Evolutionary conservation across 2,888 invertebrate genomes (phyloP).

Genomic region (Rosalia funebris): DNA sequence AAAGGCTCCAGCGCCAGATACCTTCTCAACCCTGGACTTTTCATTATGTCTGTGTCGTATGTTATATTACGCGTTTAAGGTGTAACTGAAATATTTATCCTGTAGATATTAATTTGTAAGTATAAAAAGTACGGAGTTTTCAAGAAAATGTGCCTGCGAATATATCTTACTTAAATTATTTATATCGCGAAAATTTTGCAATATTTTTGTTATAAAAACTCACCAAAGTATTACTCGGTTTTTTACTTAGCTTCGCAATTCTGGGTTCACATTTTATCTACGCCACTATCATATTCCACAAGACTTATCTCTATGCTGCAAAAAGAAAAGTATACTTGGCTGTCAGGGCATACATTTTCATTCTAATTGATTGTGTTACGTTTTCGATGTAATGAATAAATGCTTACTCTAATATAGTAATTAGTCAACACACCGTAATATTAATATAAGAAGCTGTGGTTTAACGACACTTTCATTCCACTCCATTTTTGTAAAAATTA

Average conservation of each 20-base stretch:
- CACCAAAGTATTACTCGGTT: slow-evolving; percentile 10
- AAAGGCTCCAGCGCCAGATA: not conserved
- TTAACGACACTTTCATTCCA: not conserved
- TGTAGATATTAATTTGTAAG: slow-evolving; percentile 16
- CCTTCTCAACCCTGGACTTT: not conserved
- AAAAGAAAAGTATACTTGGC: too few relatives aligned
- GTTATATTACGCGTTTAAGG: not conserved
- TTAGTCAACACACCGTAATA: too few relatives aligned
- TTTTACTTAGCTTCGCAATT: too few relatives aligned
- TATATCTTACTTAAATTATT: slow-evolving; percentile 18
- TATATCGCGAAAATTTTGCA: not conserved
- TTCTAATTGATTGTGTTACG: too few relatives aligned
- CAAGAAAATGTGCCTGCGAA: slow-evolving; percentile 4
- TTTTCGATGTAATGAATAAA: too few relatives aligned
- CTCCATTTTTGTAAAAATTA: not conserved
- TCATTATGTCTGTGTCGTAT: slow-evolving; percentile 4
- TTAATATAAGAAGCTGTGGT: too few relatives aligned
- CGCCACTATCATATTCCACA: too few relatives aligned
- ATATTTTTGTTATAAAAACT: not conserved
- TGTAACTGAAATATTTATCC: not conserved
- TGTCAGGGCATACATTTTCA: too few relatives aligned
- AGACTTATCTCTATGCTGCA: too few relatives aligned
- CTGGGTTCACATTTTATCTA: too few relatives aligned
- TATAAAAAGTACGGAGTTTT: slow-evolving; percentile 1
- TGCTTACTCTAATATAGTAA: too few relatives aligned